These are phyloP conservation scores for Copidosoma aretas DNA, from an alignment of 2,888 invertebrate species.

Conservation along the genomic window DNA sequence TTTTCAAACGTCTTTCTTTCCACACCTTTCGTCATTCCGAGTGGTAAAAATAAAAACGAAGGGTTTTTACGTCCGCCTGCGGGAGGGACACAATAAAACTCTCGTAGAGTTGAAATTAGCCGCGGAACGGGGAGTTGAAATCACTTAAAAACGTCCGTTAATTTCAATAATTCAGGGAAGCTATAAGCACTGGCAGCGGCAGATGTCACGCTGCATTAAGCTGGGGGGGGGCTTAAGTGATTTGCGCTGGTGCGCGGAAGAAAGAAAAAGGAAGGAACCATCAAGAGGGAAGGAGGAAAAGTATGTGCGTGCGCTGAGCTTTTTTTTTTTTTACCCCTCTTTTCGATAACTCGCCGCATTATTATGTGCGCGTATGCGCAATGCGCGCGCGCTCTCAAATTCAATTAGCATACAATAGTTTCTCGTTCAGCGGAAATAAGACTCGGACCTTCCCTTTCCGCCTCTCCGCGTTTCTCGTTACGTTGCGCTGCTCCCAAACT, in stretches of 20 bases:
- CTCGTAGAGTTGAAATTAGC: background rate
- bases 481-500: background rate
- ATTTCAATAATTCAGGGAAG: background rate
- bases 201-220: background rate
- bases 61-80: no score
- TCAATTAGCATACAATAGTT: conserved; percentile 40
- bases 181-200: no score
- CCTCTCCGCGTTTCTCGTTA: background rate
- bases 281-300: background rate
- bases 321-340: conserved; percentile 23
- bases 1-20: no score
- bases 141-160: background rate
- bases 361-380: no score
- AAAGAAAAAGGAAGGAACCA: conserved; percentile 1
- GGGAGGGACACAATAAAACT: background rate
- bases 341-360: no score
- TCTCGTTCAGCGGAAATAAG: conserved; percentile 31
- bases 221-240: background rate
- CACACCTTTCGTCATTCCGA: no score
- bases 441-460: background rate
- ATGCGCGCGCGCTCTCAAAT: conserved; percentile 18
- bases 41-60: no score
- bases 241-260: background rate
- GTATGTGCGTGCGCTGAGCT: background rate
- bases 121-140: background rate